Evolutionary conservation across 2,888 invertebrate species (phyloP).

Genomic region (Aporophyla lueneburgensis): DNA sequence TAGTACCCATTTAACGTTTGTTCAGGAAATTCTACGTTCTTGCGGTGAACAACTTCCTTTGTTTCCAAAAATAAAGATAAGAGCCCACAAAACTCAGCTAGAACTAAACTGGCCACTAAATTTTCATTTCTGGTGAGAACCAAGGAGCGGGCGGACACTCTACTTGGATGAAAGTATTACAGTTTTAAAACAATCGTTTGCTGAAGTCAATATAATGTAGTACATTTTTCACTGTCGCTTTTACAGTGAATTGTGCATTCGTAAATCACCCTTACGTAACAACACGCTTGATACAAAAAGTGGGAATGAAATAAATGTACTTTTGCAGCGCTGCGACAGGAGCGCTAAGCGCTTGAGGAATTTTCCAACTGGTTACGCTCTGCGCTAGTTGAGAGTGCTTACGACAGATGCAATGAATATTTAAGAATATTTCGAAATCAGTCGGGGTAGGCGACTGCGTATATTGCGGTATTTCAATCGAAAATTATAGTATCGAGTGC

Average conservation of each 20-base stretch:
- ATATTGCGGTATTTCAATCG: conserved; percentile 12
- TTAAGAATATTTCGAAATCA: conserved; percentile 57
- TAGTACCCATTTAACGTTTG: conserved; percentile 24
- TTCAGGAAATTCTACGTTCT: conserved; percentile 43
- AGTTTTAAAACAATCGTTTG: conserved; percentile 68
- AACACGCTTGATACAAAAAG: conserved; percentile 75
- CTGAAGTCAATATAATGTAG: conserved; percentile 72
- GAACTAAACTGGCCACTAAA: conserved; percentile 58
- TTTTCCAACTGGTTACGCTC: conserved; percentile 62
- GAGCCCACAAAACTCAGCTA: conserved; percentile 47
- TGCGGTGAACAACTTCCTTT: conserved; percentile 43
- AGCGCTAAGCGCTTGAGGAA: conserved; percentile 64
- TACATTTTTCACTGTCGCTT: conserved; percentile 78
- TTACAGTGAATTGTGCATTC: conserved; percentile 76
- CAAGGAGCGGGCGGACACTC: conserved; percentile 40
- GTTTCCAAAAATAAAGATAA: conserved; percentile 63
- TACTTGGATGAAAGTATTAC: conserved; percentile 49
- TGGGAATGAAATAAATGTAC: conserved; percentile 72
- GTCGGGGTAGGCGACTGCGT: neutral
- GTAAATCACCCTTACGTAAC: conserved; percentile 77
- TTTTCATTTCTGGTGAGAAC: conserved; percentile 60
- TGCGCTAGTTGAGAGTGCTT: conserved; percentile 49
- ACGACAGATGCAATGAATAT: conserved; percentile 62
- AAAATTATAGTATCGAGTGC: neutral
- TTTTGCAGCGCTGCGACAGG: conserved; percentile 61